Base-by-base conservation (phyloP, 1,140 invertebrate species). In the Harpegnathos saltator region DNA sequence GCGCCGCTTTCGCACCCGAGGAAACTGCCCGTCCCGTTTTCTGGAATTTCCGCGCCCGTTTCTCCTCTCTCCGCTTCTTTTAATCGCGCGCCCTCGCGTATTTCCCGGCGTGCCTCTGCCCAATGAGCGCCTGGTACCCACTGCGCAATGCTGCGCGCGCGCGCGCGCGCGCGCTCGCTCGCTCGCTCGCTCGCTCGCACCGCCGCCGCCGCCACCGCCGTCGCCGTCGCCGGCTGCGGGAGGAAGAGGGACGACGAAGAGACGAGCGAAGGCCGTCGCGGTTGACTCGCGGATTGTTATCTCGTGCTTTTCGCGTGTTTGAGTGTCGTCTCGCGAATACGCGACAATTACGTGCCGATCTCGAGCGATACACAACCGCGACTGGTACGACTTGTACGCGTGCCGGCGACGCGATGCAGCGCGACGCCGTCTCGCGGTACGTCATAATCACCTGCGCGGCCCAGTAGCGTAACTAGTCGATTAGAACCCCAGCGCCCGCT, bases 1-100 rank as follows among this genome's bases (percentile, higher is more conserved):
- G 33, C 15, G 26, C 19, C 29, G 15, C n/a, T n/a, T 58, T 14
- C 9, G 56, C 17, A 59, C 22, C 48, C 48, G 50, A 78, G 22
- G 29, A 78, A 78, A 58, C 29, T 26, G 62, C 44, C 15, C 22
- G 0, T 22, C 9, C 33, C 1, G 19, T 33, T 26, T 26, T 19
- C 63, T 69, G 75, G 75, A 54, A 78, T 78, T 78, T 68, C 75
- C 75, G 22, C 52, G 17, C 7, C n/a, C 44, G 38, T 48, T 48
- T 33, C 61, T 15, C 14, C 15, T 17, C n/a, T 22, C 12, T 0
- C n/a, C n/a, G 54, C 19, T 9, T 65, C 12, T 78, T 56, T 12
- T 78, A 78, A 80, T 80, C 52, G 65, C 65, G 17, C 29, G 75
- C n/a, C n/a, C n/a, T n/a, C n/a, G n/a, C 65, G 75, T 80, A 80